These are phyloP conservation scores for Micropoecilia bifurca DNA, from an alignment of 2,797 vertebrate genomes.

Conservation along the genomic window DNA sequence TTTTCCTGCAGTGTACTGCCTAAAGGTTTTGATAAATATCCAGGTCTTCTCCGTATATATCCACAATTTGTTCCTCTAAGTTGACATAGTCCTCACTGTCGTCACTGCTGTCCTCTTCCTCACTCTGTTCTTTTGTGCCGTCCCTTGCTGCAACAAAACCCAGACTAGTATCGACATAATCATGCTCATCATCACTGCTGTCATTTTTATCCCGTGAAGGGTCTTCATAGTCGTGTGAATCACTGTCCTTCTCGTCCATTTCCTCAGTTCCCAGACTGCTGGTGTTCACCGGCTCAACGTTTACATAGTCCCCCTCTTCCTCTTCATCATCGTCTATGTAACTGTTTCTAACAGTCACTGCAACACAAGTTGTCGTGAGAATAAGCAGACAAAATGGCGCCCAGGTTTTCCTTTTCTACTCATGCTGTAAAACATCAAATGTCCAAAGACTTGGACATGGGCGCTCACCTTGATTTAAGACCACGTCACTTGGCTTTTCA, in stretches of 20 bases:
- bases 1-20: not conserved
- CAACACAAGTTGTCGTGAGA: not conserved
- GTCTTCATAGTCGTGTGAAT: not conserved
- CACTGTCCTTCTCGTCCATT: not conserved
- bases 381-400: not conserved
- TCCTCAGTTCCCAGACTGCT: not conserved
- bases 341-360: not conserved
- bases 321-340: not conserved
- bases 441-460: not conserved
- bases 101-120: not conserved
- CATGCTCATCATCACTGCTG: not conserved
- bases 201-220: not conserved
- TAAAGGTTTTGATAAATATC: slow-evolving; percentile 11
- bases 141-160: not conserved
- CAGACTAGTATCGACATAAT: not conserved
- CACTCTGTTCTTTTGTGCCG: not conserved
- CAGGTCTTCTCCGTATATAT: slow-evolving; percentile 6
- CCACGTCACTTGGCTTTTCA: too few relatives aligned
- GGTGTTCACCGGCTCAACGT: not conserved
- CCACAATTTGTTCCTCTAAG: not conserved
- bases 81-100: slow-evolving; percentile 12
- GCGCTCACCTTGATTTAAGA: slow-evolving; percentile 4
- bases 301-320: slow-evolving; percentile 18
- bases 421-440: not conserved
- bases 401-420: not conserved